These are phyloP conservation scores for Clitarchus hookeri DNA, from an alignment of 2,888 invertebrate species.

Conservation along the genomic window DNA sequence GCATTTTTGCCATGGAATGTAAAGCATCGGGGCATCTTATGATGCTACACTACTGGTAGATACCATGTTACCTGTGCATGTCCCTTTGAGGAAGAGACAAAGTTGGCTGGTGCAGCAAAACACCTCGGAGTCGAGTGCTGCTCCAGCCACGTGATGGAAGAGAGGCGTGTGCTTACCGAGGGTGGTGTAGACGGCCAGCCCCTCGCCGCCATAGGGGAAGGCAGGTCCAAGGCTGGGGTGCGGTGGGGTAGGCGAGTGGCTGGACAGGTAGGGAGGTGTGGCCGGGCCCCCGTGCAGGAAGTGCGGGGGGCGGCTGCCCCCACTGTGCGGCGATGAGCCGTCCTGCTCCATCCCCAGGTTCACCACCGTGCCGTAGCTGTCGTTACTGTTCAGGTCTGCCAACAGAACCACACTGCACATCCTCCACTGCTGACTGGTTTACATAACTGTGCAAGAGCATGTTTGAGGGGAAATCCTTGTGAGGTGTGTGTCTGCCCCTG, in stretches of 20 bases:
- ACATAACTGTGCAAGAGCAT: too few species aligned
- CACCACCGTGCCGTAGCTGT: slow-evolving; percentile 84
- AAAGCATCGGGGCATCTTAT: too few species aligned
- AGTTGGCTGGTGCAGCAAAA: too few species aligned
- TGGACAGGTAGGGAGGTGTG: slow-evolving; percentile 78
- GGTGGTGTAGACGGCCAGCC: slow-evolving; percentile 83
- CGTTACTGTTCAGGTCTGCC: slow-evolving; percentile 81
- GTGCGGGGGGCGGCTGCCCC: slow-evolving; percentile 59
- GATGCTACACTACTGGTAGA: too few species aligned
- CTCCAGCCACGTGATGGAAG: too few species aligned
- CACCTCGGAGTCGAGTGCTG: too few species aligned
- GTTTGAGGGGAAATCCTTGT: too few species aligned
- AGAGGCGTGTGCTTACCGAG: slow-evolving; percentile 66
- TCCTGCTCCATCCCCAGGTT: slow-evolving; percentile 82
- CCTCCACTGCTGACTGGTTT: too few species aligned
- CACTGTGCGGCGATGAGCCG: slow-evolving; percentile 70
- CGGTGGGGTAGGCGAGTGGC: slow-evolving; percentile 58
- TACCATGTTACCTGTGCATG: too few species aligned
- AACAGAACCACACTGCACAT: slow-evolving; percentile 24
- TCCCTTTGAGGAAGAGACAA: too few species aligned
- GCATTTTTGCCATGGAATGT: too few species aligned
- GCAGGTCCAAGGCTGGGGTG: slow-evolving; percentile 54
- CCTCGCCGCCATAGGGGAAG: slow-evolving; percentile 76
- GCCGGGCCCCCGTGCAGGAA: slow-evolving; percentile 66
- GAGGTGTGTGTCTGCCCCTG: too few species aligned